phyloP scores from a whole-genome alignment of 2,888 invertebrate genomes.

The Trichacis sp. region DNA sequence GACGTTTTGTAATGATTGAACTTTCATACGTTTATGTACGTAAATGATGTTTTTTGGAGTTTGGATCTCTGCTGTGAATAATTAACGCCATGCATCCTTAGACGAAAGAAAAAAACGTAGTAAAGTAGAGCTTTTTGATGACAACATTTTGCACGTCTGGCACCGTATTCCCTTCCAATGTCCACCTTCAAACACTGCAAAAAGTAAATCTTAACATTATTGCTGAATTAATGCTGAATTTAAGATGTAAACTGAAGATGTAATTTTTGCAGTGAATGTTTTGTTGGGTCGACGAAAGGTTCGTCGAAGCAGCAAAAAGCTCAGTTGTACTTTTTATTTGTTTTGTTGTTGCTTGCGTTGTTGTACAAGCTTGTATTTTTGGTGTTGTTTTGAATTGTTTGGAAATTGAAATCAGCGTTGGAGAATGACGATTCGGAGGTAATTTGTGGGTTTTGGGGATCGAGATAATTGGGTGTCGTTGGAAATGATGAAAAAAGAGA shows the following conservation, averaged over 20 bases:
- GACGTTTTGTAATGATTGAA: not conserved
- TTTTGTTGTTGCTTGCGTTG: not conserved
- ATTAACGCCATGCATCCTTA: slow-evolving; percentile 10
- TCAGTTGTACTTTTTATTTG: no score
- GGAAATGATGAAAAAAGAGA: not conserved
- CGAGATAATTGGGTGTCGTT: no score
- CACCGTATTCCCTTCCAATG: slow-evolving; percentile 41
- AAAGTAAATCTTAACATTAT: no score
- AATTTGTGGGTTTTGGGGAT: no score
- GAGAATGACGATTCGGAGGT: no score
- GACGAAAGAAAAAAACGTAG: slow-evolving; percentile 27
- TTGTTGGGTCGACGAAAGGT: not conserved
- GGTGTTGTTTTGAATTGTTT: not conserved
- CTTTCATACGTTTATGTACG: not conserved
- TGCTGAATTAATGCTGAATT: no score
- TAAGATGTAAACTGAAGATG: no score
- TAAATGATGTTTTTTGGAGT: slow-evolving; percentile 13
- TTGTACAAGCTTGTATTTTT: not conserved
- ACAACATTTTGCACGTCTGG: slow-evolving; percentile 44
- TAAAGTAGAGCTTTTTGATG: slow-evolving; percentile 37
- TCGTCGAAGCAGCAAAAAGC: not conserved
- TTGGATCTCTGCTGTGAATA: slow-evolving; percentile 11
- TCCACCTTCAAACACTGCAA: no score
- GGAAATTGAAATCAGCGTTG: not conserved
- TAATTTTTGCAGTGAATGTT: no score